Evolutionary conservation across 2,888 invertebrate genomes (phyloP), one percentile per base, ranked within the genome.

Genomic region (Schrankia costaestrigalis): DNA sequence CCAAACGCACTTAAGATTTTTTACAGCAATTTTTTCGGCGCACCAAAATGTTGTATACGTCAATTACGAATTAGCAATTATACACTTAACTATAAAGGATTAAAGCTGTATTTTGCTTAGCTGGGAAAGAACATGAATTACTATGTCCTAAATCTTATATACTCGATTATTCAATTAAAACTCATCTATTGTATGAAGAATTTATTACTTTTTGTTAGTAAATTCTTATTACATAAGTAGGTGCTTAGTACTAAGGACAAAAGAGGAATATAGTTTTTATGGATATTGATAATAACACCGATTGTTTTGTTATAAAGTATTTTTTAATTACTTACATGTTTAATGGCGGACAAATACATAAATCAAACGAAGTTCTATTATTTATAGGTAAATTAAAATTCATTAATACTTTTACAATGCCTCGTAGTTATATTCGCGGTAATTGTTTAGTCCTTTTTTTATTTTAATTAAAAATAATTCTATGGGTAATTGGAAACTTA

Each of bases 121-220:
- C 2, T 1, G n/a, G 3, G 0, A 3, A 0, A 11, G 29, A 38
- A 38, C 27, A 47, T 56, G 30, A 40, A 34, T 35, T 47, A 11
- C n/a, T 34, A 35, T 28, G 44, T 56, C 51, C 54, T 56, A 48
- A 51, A 54, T 56, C 39, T 44, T 24, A 21, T 34, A 38, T 26
- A 37, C 41, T 34, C 40, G 26, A 50, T 47, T 51, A 54, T 51
- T 42, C 37, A 54, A 51, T 54, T 47, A 51, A 33, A 47, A 41
- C 38, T 31, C 15, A 41, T 41, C 29, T 35, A 36, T 10, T 57
- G 42, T 46, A 37, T 43, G 39, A 43, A 44, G 31, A 42, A 33
- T 7, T 17, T 4, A 7, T 17, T 4, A 17, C 4, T 17, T 4
- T 7, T 4, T 4, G 4, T 17, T 17, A 17, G 17, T 17, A 17